Base-by-base conservation (phyloP, 2,113 vertebrate genomes). In the Lycocorax pyrrhopterus region DNA sequence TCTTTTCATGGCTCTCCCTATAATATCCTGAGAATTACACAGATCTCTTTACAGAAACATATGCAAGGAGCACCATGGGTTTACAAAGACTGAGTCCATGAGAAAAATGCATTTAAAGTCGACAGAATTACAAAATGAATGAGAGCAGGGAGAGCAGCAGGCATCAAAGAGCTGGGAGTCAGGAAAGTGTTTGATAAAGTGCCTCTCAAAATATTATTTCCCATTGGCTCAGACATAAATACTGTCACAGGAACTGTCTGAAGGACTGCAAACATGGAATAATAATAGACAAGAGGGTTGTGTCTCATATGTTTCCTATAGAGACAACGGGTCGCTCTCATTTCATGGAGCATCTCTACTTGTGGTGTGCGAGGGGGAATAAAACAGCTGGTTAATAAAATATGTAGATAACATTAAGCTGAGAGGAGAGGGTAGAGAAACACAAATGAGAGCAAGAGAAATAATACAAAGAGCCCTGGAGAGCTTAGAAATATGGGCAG, bases 331-430 rank as follows among this genome's bases (percentile, higher is more conserved):
- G 58, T 43, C 69, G 47, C 49, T 92, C 66, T 84, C 20, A 33
- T 94, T 91, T 93, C 58, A 69, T 2, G 2, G 49, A 91, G 51
- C 26, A 62, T 78, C 60, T 91, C 81, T 25, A 35, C 55, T 87
- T 66, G 46, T 62, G 82, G 66, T 66, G 22, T 53, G 53, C 0
- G 1, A 96, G 23, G 7, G n/a, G 41, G 32, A 93, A 79, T 68
- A 66, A 92, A 93, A 37, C 41, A 96, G 62, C 77, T 94, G 81
- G 81, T 46, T 89, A 91, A 94, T 93, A 85, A 96, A 95, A 95
- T 69, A 95, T 79, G 87, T 75, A 93, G 67, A 93, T 94, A 91
- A 60, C 49, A 89, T 73, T 76, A 90, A 75, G 49, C 9, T 71
- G 69, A 89, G 74, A 84, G n/a, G n/a, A 87, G 56, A 74, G 37